Evolutionary conservation across 2,888 invertebrate genomes (phyloP).

Genomic region (Rhynchonema sp.): DNA sequence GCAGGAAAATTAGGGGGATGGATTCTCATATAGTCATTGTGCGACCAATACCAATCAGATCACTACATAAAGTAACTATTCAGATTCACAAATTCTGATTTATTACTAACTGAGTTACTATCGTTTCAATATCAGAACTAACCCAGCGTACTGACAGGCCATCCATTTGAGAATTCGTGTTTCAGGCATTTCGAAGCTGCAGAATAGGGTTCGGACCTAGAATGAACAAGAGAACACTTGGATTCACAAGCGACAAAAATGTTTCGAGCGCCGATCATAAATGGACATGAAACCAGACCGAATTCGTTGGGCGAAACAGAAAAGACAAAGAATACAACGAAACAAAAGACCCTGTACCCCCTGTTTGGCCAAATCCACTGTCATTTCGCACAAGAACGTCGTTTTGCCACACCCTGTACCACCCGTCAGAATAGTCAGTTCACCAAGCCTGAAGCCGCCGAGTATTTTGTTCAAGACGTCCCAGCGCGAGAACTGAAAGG

Average conservation of each 20-base stretch:
- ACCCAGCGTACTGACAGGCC: slow-evolving; percentile 26
- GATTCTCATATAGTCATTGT: too few relatives aligned
- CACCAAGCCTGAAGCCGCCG: slow-evolving; percentile 21
- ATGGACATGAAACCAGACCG: too few relatives aligned
- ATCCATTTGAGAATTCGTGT: slow-evolving; percentile 25
- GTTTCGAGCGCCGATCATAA: too few relatives aligned
- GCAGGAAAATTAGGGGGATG: too few relatives aligned
- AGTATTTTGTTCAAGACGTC: slow-evolving; percentile 22
- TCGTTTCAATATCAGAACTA: too few relatives aligned
- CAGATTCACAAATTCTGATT: too few relatives aligned
- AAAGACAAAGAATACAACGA: not conserved
- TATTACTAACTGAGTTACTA: too few relatives aligned
- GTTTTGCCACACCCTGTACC: slow-evolving; percentile 24
- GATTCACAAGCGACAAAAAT: too few relatives aligned
- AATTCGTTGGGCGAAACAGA: too few relatives aligned
- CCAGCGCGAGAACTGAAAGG: slow-evolving; percentile 22
- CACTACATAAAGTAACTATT: too few relatives aligned
- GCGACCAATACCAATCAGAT: too few relatives aligned
- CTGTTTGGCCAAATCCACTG: slow-evolving; percentile 21
- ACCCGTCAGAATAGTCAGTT: slow-evolving; percentile 23
- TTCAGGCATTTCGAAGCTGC: slow-evolving; percentile 26
- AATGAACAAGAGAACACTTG: not conserved
- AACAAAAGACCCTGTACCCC: too few relatives aligned
- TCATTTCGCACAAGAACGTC: slow-evolving; percentile 25
- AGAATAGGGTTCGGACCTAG: slow-evolving; percentile 24